Evolutionary conservation across 2,113 vertebrate genomes (phyloP).

Genomic region (Carlito syrichta): DNA sequence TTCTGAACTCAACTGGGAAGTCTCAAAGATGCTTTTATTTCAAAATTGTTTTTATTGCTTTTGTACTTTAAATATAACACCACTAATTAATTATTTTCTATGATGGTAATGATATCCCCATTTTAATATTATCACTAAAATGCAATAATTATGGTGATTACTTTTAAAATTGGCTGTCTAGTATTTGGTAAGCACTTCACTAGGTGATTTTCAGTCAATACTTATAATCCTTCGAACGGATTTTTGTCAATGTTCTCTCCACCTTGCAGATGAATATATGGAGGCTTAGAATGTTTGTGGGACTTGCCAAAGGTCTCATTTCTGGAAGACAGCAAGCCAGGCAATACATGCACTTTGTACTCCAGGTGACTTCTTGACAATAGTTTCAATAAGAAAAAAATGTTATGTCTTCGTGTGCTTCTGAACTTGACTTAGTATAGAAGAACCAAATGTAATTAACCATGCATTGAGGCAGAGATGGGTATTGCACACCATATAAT

Average conservation of each 20-base stretch:
- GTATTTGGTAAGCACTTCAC: background rate
- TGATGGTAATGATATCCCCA: background rate
- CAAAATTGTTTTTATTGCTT: conserved; percentile 39
- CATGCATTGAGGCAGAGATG: background rate
- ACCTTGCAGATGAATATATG: background rate
- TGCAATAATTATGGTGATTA: background rate
- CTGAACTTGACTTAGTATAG: background rate
- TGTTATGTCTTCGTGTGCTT: background rate
- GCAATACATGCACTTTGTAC: background rate
- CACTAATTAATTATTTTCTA: conserved; percentile 41
- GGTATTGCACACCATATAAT: background rate
- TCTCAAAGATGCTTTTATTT: background rate
- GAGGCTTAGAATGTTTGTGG: background rate
- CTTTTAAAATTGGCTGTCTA: background rate
- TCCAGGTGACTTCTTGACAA: background rate
- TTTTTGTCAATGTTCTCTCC: rapidly evolving
- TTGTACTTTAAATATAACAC: conserved; percentile 46
- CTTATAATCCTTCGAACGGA: too few species aligned
- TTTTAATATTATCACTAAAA: background rate
- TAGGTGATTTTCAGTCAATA: background rate
- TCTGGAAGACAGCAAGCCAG: background rate
- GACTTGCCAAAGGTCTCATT: background rate
- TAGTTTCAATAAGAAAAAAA: background rate
- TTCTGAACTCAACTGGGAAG: conserved; percentile 29
- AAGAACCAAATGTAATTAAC: background rate